Evolutionary conservation across 2,888 invertebrate species (phyloP).

Genomic region (Apamea sordens): DNA sequence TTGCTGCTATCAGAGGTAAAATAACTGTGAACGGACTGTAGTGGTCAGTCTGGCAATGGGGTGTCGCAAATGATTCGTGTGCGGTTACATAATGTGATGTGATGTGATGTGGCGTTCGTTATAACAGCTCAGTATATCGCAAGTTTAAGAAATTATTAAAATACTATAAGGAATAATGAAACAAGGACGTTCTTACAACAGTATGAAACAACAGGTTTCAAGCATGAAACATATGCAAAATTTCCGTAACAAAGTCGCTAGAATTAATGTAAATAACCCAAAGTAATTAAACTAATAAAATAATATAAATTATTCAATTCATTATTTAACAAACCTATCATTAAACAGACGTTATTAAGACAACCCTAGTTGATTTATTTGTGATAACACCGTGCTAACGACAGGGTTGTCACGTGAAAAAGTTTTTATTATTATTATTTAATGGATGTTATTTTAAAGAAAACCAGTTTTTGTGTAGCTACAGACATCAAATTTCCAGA

Average conservation of each 20-base stretch:
- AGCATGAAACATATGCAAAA: constrained; percentile 44
- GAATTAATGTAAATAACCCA: constrained; percentile 34
- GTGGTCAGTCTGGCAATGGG: neutral
- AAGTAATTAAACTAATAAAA: constrained; percentile 41
- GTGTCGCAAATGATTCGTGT: neutral
- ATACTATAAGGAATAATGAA: constrained; percentile 38
- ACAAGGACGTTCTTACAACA: constrained; percentile 56
- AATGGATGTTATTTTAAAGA: neutral
- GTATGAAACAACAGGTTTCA: constrained; percentile 61
- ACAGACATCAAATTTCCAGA: neutral
- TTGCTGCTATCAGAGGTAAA: too few relatives aligned
- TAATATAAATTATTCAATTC: constrained; percentile 47
- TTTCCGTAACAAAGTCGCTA: constrained; percentile 13
- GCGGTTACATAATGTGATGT: constrained; percentile 11
- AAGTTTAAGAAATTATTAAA: constrained; percentile 31
- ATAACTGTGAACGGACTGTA: too few relatives aligned
- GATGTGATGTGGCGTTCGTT: constrained; percentile 8
- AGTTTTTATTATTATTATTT: neutral
- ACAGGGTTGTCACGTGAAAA: neutral
- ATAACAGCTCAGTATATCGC: neutral
- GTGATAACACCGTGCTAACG: neutral
- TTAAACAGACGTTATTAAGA: constrained; percentile 29
- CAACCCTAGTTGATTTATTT: constrained; percentile 39
- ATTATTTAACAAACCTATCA: constrained; percentile 46
- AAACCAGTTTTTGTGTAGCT: neutral